Evolutionary conservation across 2,888 invertebrate species (phyloP), one percentile per base, ranked within the genome.

Genomic region (Micropterix aruncella): DNA sequence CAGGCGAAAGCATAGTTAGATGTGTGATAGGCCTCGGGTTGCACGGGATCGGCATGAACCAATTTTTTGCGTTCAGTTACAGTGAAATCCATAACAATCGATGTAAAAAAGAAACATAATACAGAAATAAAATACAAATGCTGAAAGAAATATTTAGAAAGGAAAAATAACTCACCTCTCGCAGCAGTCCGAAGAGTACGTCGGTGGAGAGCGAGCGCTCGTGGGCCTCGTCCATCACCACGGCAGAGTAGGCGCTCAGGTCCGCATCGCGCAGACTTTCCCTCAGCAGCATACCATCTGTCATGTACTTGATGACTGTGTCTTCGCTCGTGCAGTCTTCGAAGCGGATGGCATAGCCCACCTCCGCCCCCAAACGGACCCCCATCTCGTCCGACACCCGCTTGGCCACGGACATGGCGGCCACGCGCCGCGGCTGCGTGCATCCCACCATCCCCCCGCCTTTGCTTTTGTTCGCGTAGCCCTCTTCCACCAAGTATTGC

Each of bases 211-310:
- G 75, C 0, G 96, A 96, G 2, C 99, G 71, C 66, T 99, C 99
- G 66, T 99, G 99, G 47, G 99, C 99, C 70, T 99, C 99, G 65
- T 99, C 99, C 99, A 99, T 99, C 53, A 99, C 97, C 53, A 99
- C 75, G 0, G 92, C 96, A 57, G 93, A 90, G 70, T 99, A 99
- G 59, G 93, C 80, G 63, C 99, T 97, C 51, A 99, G 70, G 64
- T 99, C 97, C 0, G 95, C 85, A 59, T 99, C 99, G 1, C 96
- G 71, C 15, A 99, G 74, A 43, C 96, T 97, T 63, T 99, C 99
- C 47, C 99, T 75, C 16, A 99, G 72, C 40, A 99, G 66, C 56
- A 99, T 99, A 66, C 99, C 99, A 66, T 99, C 99, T 0, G 99
- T 99, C 99, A 99, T 99, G 64, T 99, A 99, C 63, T 93, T 93